Evolutionary conservation across 2,797 vertebrate genomes (phyloP).

Genomic region (Neosalanx taihuensis): DNA sequence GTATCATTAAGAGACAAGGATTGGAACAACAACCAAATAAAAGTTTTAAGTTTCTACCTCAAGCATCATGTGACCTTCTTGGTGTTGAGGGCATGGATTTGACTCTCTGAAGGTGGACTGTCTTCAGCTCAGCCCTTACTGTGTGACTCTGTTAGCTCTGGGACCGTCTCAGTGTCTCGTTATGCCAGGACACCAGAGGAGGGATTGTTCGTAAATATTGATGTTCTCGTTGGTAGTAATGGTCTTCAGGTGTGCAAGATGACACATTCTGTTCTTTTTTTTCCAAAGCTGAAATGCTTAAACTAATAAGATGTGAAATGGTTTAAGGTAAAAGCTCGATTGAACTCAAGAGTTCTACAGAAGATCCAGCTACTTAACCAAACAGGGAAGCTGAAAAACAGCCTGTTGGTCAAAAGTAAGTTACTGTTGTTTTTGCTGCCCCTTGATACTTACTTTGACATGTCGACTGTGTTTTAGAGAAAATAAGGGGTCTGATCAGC

Average conservation of each 20-base stretch:
- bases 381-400: too few species aligned
- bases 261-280: constrained; percentile 14
- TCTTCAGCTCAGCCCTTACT: background rate
- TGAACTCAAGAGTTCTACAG: background rate
- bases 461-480: too few species aligned
- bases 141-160: constrained; percentile 11
- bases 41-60: background rate
- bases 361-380: constrained; percentile 1
- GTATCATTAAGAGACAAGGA: constrained; percentile 17
- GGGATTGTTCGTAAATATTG: constrained; percentile 62
- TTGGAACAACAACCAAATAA: constrained; percentile 3
- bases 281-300: too few species aligned
- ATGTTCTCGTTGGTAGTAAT: constrained; percentile 48
- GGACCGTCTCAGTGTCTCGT: constrained; percentile 64
- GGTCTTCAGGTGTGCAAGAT: constrained; percentile 30
- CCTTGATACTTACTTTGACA: too few species aligned
- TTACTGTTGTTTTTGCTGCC: too few species aligned
- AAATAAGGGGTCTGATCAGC: too few species aligned
- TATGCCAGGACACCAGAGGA: constrained; percentile 41
- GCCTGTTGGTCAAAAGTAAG: too few species aligned
- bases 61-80: background rate
- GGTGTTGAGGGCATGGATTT: background rate
- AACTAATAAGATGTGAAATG: too few species aligned
- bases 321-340: too few species aligned
- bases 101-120: background rate